Percentiles rank a stretch among this genome's conserved stretches.
Conservation (phyloP, 1,140 invertebrate genomes). For the Gonioctena quinquepunctata region DNA sequence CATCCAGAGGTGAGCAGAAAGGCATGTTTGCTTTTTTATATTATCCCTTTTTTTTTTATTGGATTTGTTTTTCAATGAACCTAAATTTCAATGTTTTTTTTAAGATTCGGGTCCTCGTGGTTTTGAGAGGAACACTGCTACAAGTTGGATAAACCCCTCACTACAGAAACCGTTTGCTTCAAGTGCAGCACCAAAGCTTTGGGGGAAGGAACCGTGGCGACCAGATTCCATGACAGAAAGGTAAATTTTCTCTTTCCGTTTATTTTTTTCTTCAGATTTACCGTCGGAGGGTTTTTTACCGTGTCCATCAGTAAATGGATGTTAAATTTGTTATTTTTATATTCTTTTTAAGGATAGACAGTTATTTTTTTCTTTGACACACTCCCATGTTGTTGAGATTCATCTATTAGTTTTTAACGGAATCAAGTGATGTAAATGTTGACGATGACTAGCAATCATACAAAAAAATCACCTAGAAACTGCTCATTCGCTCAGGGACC, state of each 20-base stretch:
- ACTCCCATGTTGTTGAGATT: too few relatives aligned
- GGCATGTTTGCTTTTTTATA: background rate
- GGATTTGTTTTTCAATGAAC: background rate
- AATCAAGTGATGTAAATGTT: too few relatives aligned
- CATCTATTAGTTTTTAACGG: too few relatives aligned
- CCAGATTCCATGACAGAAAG: conserved; percentile 16
- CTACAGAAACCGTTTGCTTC: conserved; percentile 13
- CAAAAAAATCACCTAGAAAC: too few relatives aligned
- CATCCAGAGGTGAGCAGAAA: conserved; percentile 8
- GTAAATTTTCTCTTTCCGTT: conserved; percentile 4
- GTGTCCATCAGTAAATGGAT: background rate
- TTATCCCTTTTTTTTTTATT: background rate
- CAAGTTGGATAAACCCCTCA: background rate
- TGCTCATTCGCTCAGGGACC: too few relatives aligned
- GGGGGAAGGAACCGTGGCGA: conserved; percentile 27
- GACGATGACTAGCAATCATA: too few relatives aligned
- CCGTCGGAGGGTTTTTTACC: conserved; percentile 11
- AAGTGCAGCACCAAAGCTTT: conserved; percentile 15
- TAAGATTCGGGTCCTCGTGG: background rate
- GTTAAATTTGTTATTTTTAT: background rate
- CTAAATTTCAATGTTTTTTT: background rate
- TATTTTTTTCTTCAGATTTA: conserved; percentile 7
- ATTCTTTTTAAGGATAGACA: conserved; percentile 5
- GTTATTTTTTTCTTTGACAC: conserved; percentile 14
- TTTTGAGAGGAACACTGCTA: conserved; percentile 11